Percentiles rank a stretch among this genome's conserved stretches.
Evolutionary conservation across 2,797 vertebrate species (phyloP).

Genomic region (Leucoraja ocellata): DNA sequence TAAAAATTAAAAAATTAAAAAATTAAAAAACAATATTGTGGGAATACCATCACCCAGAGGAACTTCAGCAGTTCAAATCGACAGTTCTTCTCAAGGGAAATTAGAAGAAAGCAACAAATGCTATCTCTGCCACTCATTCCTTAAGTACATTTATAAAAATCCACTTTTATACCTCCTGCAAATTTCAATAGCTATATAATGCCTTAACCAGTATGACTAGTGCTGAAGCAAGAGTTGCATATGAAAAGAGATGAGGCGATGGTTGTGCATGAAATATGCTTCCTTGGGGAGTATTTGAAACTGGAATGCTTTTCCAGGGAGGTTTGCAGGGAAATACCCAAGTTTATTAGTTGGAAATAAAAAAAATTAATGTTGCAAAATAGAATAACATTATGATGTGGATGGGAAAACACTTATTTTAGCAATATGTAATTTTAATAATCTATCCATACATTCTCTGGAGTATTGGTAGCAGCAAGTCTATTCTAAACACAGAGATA

Average conservation of each 20-base stretch:
- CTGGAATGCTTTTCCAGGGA: not conserved
- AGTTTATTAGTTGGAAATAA: not conserved
- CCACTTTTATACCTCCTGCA: not conserved
- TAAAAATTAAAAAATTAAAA: too few relatives aligned
- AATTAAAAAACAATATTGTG: too few relatives aligned
- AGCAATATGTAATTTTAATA: not conserved
- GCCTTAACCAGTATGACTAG: not conserved
- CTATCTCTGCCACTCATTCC: too few relatives aligned
- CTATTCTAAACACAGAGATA: not conserved
- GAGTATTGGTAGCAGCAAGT: not conserved
- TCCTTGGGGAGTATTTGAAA: not conserved
- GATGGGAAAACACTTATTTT: not conserved
- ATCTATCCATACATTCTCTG: not conserved
- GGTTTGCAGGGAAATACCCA: too few relatives aligned
- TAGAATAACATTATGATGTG: not conserved
- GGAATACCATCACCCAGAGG: too few relatives aligned
- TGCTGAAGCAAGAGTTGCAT: not conserved
- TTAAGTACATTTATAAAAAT: too few relatives aligned
- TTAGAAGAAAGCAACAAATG: too few relatives aligned
- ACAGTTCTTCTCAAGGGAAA: too few relatives aligned
- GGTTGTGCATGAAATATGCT: not conserved
- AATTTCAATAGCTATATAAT: not conserved
- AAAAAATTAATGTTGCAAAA: not conserved
- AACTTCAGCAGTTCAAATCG: too few relatives aligned
- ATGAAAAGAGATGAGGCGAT: not conserved